Evolutionary conservation across 2,113 vertebrate genomes (phyloP).

Genomic region (Myocastor coypus): DNA sequence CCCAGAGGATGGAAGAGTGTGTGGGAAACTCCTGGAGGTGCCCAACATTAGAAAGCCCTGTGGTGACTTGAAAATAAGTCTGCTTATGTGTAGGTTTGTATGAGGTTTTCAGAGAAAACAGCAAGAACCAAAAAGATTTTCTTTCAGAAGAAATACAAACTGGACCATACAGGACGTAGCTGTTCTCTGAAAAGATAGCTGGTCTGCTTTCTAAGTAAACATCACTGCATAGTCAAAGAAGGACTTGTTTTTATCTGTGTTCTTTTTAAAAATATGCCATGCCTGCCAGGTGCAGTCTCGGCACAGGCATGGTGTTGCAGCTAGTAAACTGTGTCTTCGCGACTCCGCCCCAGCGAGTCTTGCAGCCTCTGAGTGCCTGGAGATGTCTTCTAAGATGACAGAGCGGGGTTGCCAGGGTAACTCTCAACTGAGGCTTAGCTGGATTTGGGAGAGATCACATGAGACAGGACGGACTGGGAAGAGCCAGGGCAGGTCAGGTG

Average conservation of each 20-base stretch:
- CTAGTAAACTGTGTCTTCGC: conserved; percentile 57
- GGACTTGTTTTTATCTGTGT: conserved; percentile 67
- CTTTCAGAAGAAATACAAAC: conserved; percentile 39
- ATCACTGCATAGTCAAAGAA: conserved; percentile 51
- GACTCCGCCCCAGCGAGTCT: not conserved
- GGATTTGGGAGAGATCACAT: conserved; percentile 61
- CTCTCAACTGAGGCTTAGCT: conserved; percentile 34
- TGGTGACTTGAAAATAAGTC: conserved; percentile 54
- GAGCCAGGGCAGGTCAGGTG: not conserved
- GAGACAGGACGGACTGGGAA: conserved; percentile 50
- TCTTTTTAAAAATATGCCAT: conserved; percentile 57
- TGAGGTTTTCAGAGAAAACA: conserved; percentile 59
- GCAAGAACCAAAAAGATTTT: conserved; percentile 42
- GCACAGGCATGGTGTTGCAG: conserved; percentile 44
- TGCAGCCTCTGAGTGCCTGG: conserved; percentile 36
- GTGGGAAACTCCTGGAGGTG: not conserved
- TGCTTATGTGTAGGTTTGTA: conserved; percentile 31
- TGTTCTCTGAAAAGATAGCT: conserved; percentile 59
- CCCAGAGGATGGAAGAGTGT: conserved; percentile 49
- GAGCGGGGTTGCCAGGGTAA: conserved; percentile 74
- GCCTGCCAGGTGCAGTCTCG: not conserved
- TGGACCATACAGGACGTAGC: conserved; percentile 27
- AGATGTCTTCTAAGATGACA: conserved; percentile 73
- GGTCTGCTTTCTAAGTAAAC: conserved; percentile 70
- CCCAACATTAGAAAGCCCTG: not conserved